Percentiles rank a stretch among this genome's conserved stretches.
Evolutionary conservation across 2,888 invertebrate genomes (phyloP).

Genomic region (Hypercompe scribonia): DNA sequence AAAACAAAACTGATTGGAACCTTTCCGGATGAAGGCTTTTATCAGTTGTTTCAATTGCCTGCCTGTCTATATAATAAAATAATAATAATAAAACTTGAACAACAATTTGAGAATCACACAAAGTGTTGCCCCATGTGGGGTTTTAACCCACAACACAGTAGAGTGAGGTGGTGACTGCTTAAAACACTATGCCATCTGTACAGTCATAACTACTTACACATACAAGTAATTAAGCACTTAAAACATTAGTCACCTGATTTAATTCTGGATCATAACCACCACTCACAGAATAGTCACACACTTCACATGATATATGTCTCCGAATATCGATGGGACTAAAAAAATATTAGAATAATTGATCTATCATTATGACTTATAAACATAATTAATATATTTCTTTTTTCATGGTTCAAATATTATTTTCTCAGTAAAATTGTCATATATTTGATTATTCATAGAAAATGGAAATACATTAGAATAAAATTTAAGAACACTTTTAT

Average conservation of each 20-base stretch:
- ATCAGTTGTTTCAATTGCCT: no score
- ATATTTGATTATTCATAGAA: not conserved
- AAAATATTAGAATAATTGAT: conserved; percentile 48
- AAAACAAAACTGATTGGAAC: no score
- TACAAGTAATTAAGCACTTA: not conserved
- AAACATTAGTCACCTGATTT: conserved; percentile 87
- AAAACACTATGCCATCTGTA: no score
- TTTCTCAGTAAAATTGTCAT: not conserved
- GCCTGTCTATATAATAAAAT: no score
- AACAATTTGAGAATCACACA: no score
- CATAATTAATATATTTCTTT: not conserved
- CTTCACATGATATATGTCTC: conserved; percentile 97
- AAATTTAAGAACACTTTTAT: not conserved
- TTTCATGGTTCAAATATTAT: not conserved
- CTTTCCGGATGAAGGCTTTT: no score
- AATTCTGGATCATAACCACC: conserved; percentile 96
- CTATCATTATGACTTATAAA: not conserved
- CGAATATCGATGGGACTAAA: conserved; percentile 92
- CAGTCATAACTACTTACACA: no score
- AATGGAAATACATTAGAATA: not conserved
- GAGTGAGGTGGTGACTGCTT: no score
- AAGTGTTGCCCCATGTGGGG: no score
- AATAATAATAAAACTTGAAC: no score
- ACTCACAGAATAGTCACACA: conserved; percentile 93
- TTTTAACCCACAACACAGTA: no score